Percentiles rank a stretch among this genome's conserved stretches.
Evolutionary conservation across 2,888 invertebrate species (phyloP).

Genomic region (Tetanocera ferruginea): DNA sequence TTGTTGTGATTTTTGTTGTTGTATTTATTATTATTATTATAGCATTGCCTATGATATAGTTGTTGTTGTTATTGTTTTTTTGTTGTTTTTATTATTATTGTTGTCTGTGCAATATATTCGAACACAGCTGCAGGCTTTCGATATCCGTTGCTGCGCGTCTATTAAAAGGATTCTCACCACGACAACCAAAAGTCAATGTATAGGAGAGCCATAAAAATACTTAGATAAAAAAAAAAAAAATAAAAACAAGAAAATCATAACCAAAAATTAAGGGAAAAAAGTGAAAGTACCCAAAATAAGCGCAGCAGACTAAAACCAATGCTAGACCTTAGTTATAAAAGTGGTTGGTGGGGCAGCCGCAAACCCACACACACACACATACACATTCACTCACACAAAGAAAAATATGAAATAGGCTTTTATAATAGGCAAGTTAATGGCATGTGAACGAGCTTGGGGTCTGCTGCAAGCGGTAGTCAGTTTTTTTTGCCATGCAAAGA

Average conservation of each 20-base stretch:
- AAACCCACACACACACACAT: not conserved
- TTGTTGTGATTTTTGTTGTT: conserved; percentile 20
- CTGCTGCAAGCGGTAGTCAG: not conserved
- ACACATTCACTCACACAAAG: not conserved
- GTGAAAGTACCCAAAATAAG: conserved; percentile 31
- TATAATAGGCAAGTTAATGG: not conserved
- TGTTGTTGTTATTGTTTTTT: conserved; percentile 10
- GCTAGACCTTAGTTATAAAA: not conserved
- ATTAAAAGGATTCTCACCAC: conserved; percentile 51
- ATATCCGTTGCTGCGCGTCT: conserved; percentile 40
- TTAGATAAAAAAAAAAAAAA: not conserved
- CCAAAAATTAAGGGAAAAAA: not conserved
- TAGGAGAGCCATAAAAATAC: conserved; percentile 1
- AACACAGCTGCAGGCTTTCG: conserved; percentile 29
- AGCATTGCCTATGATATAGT: not conserved
- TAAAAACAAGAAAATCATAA: not conserved
- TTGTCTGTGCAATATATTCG: conserved; percentile 19
- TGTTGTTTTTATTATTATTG: conserved; percentile 11
- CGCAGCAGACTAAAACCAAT: not conserved
- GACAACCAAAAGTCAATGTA: conserved; percentile 42
- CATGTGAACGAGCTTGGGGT: not conserved
- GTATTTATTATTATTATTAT: not conserved
- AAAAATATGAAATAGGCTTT: not conserved
- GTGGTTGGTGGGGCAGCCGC: not conserved
- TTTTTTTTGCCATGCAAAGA: not conserved